phyloP scores from a whole-genome alignment of 2,797 vertebrate species.

The Adrianichthys oophorus region DNA sequence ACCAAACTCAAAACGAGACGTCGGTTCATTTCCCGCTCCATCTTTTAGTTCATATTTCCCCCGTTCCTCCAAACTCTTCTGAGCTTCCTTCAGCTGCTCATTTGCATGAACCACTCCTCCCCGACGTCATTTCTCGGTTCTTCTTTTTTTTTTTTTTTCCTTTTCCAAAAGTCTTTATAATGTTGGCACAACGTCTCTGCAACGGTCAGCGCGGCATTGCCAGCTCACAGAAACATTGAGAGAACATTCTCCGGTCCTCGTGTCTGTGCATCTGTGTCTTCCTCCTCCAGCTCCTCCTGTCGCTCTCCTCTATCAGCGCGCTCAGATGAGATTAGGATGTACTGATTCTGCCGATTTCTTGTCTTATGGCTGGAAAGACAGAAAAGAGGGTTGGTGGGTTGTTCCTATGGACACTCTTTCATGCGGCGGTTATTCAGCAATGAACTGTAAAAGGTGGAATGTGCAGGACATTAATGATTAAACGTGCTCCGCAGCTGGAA shows the following conservation, averaged over 20 bases:
- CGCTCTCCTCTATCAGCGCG: constrained; percentile 43
- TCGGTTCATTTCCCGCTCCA: constrained; percentile 30
- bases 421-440: neutral
- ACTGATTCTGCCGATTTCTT: constrained; percentile 94
- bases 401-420: too few species aligned
- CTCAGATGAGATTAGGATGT: constrained; percentile 87
- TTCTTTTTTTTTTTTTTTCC: constrained; percentile 47
- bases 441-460: constrained; percentile 1
- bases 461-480: constrained; percentile 6
- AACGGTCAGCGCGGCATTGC: constrained; percentile 61
- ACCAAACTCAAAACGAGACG: constrained; percentile 67
- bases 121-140: constrained; percentile 30
- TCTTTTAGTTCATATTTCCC: constrained; percentile 30
- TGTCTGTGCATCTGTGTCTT: constrained; percentile 79
- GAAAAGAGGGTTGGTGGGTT: neutral
- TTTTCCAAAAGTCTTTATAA: constrained; percentile 83
- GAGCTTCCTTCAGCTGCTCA: constrained; percentile 15
- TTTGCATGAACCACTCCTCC: constrained; percentile 16
- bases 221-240: constrained; percentile 79
- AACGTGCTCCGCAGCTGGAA: constrained; percentile 1
- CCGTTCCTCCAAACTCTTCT: constrained; percentile 47
- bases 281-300: constrained; percentile 67
- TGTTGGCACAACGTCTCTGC: constrained; percentile 85
- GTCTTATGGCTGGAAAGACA: constrained; percentile 87
- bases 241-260: constrained; percentile 71